Evolutionary conservation across 2,113 vertebrate genomes (phyloP), one percentile per base, ranked within the genome.

Genomic region (Dicaeum eximium): DNA sequence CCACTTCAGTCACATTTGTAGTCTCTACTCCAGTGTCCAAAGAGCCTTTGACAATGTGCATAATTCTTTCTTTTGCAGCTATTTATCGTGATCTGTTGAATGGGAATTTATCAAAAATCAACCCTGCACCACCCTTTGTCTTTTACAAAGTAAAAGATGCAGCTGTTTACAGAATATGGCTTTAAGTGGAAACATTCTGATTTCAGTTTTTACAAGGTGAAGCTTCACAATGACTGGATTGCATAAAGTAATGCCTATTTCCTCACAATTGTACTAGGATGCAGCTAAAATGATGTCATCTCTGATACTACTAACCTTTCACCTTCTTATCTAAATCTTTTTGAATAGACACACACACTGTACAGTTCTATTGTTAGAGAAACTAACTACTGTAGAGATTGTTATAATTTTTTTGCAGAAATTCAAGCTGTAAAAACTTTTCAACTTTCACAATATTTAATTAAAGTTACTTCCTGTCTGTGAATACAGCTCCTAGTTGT

Each of bases 401-500:
- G 99, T 99, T 99, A 99, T 99, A 98, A 99, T 99, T 99, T 99
- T 98, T 98, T 99, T 99, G 98, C 98, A 99, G 98, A 99, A 99
- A 98, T 98, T 98, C 99, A 98, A 99, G 98, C 99, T 99, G 99
- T 99, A 99, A 99, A 98, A 99, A 99, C 98, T 99, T 99, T 99
- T 99, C 98, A 98, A 99, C 98, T 99, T 99, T 99, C 99, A 99
- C 99, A 98, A 99, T 99, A 99, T 99, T 99, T 99, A 99, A 99
- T 99, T 99, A 99, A 99, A 99, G 99, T 99, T 99, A 99, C 98
- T 99, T 99, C 99, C 98, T 99, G 99, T 99, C 99, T 99, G 99
- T 99, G 99, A 98, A 94, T 97, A 96, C 95, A 98, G 97, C 90
- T 97, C 95, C 89, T 97, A 64, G 95, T 97, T 70, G 97, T 86